phyloP scores from a whole-genome alignment of 2,113 vertebrate genomes.

The Amazona vittata region DNA sequence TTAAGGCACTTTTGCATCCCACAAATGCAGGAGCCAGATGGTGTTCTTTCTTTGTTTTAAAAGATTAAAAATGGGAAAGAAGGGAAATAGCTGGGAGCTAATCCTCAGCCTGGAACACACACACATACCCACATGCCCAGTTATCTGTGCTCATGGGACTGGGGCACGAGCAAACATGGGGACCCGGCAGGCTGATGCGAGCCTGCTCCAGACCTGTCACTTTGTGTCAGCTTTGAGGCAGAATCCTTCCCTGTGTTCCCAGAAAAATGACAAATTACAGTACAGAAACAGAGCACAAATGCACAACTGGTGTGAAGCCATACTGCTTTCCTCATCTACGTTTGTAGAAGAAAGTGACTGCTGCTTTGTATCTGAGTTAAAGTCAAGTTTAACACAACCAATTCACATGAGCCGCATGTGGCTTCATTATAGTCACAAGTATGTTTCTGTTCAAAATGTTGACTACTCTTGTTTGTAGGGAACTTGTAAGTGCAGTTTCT shows the following conservation, averaged over 20 bases:
- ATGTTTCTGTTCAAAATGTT: neutral
- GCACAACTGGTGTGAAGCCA: neutral
- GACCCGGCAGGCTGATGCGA: neutral
- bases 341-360: neutral
- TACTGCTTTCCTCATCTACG: neutral
- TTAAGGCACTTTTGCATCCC: constrained; percentile 31
- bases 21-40: constrained; percentile 66
- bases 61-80: constrained; percentile 58
- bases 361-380: neutral
- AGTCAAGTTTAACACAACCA: neutral
- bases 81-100: constrained; percentile 5
- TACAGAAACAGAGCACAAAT: neutral
- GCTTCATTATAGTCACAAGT: neutral
- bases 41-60: constrained; percentile 61
- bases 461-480: neutral
- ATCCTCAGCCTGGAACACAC: neutral
- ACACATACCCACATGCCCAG: neutral
- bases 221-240: neutral
- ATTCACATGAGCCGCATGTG: neutral
- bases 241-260: neutral
- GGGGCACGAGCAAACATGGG: neutral
- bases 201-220: neutral
- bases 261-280: neutral
- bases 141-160: neutral
- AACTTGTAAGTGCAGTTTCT: neutral